A percentile compares a stretch with the other conserved stretches of the same genome.
Conservation (phyloP, 1,140 invertebrate species). For the Ctenoplectra terminalis region DNA sequence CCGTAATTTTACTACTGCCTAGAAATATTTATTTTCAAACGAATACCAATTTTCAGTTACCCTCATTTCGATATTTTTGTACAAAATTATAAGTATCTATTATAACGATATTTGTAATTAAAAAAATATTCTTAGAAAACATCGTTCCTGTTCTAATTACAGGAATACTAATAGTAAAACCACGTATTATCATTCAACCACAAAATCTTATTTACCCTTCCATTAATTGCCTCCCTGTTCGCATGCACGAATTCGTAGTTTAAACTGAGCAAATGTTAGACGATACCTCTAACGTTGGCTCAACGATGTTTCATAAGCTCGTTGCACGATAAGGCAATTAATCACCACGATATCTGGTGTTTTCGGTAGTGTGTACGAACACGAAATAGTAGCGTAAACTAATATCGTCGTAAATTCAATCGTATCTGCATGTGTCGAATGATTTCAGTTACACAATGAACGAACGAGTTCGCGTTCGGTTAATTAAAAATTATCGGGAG, state of each 20-base stretch:
- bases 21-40: too few species aligned
- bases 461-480: too few species aligned
- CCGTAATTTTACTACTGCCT: too few species aligned
- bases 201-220: neutral
- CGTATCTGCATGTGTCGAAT: conserved; percentile 19
- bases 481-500: conserved; percentile 21
- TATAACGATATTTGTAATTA: too few species aligned
- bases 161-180: too few species aligned
- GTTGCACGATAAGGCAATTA: conserved; percentile 46
- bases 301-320: conserved; percentile 28
- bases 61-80: too few species aligned
- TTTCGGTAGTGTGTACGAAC: conserved; percentile 22
- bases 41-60: too few species aligned
- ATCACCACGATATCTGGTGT: conserved; percentile 37
- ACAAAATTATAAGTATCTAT: too few species aligned
- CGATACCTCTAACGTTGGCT: conserved; percentile 6
- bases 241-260: conserved; percentile 1
- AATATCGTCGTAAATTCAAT: conserved; percentile 26
- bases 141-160: too few species aligned
- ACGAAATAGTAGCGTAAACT: conserved; percentile 14
- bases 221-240: neutral
- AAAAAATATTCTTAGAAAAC: too few species aligned
- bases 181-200: too few species aligned
- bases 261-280: conserved; percentile 21
- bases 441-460: neutral